A percentile compares a stretch with the other conserved stretches of the same genome.
These are phyloP conservation scores for Leptonema lineaticorne DNA, from an alignment of 1,140 invertebrate species.

Conservation along the genomic window DNA sequence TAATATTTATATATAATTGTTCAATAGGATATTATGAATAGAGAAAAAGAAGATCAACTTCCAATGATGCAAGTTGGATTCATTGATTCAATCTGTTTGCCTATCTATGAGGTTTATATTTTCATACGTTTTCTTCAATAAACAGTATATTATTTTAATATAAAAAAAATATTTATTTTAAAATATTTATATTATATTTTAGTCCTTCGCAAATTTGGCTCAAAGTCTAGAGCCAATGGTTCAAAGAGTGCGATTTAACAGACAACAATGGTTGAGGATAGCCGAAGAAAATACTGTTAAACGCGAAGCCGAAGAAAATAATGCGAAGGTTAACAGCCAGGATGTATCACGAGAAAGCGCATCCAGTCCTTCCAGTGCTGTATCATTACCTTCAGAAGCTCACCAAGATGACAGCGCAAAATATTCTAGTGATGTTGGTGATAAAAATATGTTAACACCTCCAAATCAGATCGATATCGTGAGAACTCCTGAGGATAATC, in stretches of 20 bases:
- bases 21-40: slow-evolving; percentile 94
- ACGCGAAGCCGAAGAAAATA: slow-evolving; percentile 22
- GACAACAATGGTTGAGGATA: slow-evolving; percentile 78
- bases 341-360: slow-evolving; percentile 24
- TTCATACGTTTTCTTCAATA: not conserved
- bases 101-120: slow-evolving; percentile 88
- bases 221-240: slow-evolving; percentile 76
- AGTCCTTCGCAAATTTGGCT: slow-evolving; percentile 83
- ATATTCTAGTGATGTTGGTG: slow-evolving; percentile 15
- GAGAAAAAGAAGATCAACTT: slow-evolving; percentile 92
- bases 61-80: slow-evolving; percentile 96
- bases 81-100: slow-evolving; percentile 93
- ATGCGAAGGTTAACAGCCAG: not conserved
- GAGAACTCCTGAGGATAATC: slow-evolving; percentile 35
- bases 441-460: not conserved
- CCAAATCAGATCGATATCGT: slow-evolving; percentile 13
- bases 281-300: slow-evolving; percentile 56
- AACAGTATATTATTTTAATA: not conserved
- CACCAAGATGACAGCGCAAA: slow-evolving; percentile 30
- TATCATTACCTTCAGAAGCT: slow-evolving; percentile 24
- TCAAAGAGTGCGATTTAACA: slow-evolving; percentile 81
- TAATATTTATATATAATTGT: slow-evolving; percentile 44
- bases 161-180: slow-evolving; percentile 2
- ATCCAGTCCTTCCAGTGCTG: slow-evolving; percentile 34
- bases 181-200: slow-evolving; percentile 42